Conservation (phyloP, 2,113 vertebrate species). For the Oplegnathus fasciatus region DNA sequence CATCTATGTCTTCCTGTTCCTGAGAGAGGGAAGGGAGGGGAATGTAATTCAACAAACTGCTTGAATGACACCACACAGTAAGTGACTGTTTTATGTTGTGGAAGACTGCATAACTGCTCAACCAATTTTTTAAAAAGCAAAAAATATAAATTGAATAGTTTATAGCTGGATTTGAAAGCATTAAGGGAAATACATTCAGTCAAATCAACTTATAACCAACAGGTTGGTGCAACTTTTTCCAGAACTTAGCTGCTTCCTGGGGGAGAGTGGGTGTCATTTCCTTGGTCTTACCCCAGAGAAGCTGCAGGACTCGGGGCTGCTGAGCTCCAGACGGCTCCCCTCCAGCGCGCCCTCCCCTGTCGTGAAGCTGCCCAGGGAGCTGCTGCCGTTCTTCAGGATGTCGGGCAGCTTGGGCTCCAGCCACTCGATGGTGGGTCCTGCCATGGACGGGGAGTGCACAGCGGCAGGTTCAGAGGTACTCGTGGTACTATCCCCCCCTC, state of each 20-base stretch:
- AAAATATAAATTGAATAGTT: neutral
- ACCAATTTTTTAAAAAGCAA: neutral
- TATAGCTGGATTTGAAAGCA: neutral
- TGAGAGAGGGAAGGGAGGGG: conserved; percentile 54
- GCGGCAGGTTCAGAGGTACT: conserved; percentile 87
- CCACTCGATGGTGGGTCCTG: conserved; percentile 96
- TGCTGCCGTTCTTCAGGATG: conserved; percentile 93
- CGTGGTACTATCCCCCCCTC: conserved; percentile 81
- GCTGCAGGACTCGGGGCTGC: conserved; percentile 86
- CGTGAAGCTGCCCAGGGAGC: conserved; percentile 85
- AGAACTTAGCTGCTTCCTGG: neutral
- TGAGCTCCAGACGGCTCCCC: conserved; percentile 85
- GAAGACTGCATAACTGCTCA: no score
- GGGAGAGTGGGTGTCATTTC: neutral
- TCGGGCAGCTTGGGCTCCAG: conserved; percentile 95
- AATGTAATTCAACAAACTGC: neutral
- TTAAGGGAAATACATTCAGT: neutral
- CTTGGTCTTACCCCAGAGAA: conserved; percentile 89
- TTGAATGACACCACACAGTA: neutral
- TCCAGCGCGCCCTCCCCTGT: conserved; percentile 84
- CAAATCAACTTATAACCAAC: neutral
- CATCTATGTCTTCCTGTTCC: conserved; percentile 93
- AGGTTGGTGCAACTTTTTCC: neutral
- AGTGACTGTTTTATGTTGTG: neutral
- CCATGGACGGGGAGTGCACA: conserved; percentile 78